Percentiles rank a stretch among this genome's conserved stretches.
phyloP scores from a whole-genome alignment of 2,797 vertebrate genomes.

The Parambassis ranga region DNA sequence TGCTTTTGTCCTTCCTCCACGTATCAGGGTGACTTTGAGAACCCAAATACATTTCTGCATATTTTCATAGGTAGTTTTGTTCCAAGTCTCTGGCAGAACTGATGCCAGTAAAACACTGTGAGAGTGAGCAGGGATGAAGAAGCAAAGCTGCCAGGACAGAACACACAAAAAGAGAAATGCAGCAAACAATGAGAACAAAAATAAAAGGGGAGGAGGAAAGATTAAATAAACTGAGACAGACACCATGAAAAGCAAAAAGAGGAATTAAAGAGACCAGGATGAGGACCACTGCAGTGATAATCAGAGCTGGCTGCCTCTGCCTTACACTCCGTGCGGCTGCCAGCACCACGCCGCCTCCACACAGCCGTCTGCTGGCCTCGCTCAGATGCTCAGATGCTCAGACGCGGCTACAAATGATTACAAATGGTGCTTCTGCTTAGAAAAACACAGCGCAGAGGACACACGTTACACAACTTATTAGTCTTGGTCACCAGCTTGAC shows the following conservation, averaged over 20 bases:
- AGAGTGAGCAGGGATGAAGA: background rate
- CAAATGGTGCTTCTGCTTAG: background rate
- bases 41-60: too few relatives aligned
- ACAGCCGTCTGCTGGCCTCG: constrained; percentile 1
- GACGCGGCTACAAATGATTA: background rate
- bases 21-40: too few relatives aligned
- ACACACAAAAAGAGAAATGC: background rate
- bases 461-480: background rate
- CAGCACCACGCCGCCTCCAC: background rate
- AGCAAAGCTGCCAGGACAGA: background rate
- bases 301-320: constrained; percentile 14
- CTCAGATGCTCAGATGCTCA: background rate
- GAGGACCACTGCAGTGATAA: background rate
- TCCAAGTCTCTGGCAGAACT: background rate
- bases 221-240: background rate
- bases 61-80: too few relatives aligned
- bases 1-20: too few relatives aligned
- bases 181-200: background rate
- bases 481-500: background rate
- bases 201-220: background rate
- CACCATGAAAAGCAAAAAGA: background rate
- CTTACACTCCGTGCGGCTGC: constrained; percentile 16
- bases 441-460: background rate
- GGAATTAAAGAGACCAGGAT: background rate
- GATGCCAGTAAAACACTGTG: background rate